Evolutionary conservation across 2,797 vertebrate species (phyloP).

Genomic region (Percopsis omiscomaycus): DNA sequence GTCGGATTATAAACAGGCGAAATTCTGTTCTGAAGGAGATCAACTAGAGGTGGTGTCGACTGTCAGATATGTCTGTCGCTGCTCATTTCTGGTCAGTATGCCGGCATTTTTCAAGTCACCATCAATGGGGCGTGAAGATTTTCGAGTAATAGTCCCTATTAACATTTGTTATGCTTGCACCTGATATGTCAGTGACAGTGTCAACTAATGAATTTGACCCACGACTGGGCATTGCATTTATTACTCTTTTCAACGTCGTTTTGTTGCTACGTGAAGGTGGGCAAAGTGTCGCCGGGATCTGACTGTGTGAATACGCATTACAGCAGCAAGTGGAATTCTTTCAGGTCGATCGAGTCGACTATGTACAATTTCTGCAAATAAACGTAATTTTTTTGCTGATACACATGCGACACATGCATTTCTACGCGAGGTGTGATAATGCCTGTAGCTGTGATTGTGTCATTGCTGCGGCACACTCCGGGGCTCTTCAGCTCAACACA

Average conservation of each 20-base stretch:
- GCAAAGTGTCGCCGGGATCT: constrained; percentile 52
- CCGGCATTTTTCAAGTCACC: constrained; percentile 46
- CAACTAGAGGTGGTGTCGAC: constrained; percentile 14
- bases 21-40: constrained; percentile 20
- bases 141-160: constrained; percentile 14
- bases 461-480: constrained; percentile 64
- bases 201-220: constrained; percentile 34
- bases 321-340: constrained; percentile 25
- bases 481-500: constrained; percentile 58
- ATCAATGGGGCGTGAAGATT: constrained; percentile 42
- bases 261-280: constrained; percentile 58
- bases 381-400: constrained; percentile 21
- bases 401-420: constrained; percentile 51
- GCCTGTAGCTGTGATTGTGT: constrained; percentile 62
- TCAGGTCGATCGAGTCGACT: constrained; percentile 25
- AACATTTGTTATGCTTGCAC: constrained; percentile 30
- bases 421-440: constrained; percentile 59
- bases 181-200: constrained; percentile 49
- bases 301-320: constrained; percentile 53
- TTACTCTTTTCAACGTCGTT: constrained; percentile 35
- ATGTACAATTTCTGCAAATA: constrained; percentile 32
- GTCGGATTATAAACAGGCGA: constrained; percentile 13
- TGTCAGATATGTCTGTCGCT: constrained; percentile 39
- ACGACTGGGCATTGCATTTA: constrained; percentile 21
- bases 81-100: constrained; percentile 50